A percentile compares a stretch with the other conserved stretches of the same genome.
Evolutionary conservation across 1,140 invertebrate species (phyloP).

Genomic region (Archegozetes longisetosus): DNA sequence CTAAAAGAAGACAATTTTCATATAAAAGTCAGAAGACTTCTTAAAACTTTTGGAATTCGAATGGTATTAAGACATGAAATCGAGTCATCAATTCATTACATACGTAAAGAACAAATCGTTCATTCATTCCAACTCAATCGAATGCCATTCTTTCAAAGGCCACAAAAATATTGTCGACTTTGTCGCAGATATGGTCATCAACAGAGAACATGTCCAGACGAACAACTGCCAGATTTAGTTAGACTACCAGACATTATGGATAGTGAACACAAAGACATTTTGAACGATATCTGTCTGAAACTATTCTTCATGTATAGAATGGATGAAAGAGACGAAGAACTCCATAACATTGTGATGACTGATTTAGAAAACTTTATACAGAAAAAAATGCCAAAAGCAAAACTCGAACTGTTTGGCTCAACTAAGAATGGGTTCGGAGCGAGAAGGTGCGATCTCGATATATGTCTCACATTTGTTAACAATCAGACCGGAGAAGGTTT

Average conservation of each 20-base stretch:
- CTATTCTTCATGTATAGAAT: background rate
- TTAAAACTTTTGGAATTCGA: slow-evolving; percentile 2
- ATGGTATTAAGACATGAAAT: background rate
- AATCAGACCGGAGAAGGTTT: slow-evolving; percentile 27
- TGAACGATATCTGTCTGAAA: background rate
- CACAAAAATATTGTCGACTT: slow-evolving; percentile 33
- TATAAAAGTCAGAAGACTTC: background rate
- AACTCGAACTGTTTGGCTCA: slow-evolving; percentile 41
- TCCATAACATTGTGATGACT: slow-evolving; percentile 23
- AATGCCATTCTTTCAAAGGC: slow-evolving; percentile 24
- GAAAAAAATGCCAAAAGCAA: slow-evolving; percentile 28
- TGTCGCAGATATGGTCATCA: slow-evolving; percentile 39
- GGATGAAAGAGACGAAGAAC: background rate
- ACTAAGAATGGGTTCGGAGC: slow-evolving; percentile 46
- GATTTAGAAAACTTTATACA: slow-evolving; percentile 30
- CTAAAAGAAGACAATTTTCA: background rate
- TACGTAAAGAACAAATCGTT: background rate
- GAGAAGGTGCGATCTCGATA: slow-evolving; percentile 40
- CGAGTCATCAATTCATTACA: background rate
- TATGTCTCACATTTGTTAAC: slow-evolving; percentile 39
- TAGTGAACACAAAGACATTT: background rate
- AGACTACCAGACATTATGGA: slow-evolving; percentile 27
- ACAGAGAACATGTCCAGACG: slow-evolving; percentile 36
- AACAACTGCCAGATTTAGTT: slow-evolving; percentile 31
- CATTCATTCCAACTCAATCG: background rate